Base-by-base conservation (phyloP, 2,888 invertebrate genomes). In the Lissocephala sabroskyi region DNA sequence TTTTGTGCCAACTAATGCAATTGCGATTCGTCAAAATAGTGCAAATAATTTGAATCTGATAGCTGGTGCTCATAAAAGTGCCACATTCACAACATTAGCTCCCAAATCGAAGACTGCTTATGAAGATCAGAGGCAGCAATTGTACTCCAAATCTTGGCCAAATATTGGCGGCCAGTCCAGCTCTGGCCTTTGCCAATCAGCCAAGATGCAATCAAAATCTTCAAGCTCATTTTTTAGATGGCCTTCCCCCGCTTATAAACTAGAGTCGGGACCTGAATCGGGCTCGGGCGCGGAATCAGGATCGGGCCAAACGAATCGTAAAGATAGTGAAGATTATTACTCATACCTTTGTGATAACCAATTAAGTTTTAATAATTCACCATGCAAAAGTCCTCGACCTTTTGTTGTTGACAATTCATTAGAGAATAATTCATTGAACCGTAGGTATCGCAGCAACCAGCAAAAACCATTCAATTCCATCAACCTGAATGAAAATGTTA, bases 341-440 rank as follows among this genome's bases (percentile, higher is more conserved):
- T 81, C 80, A 53, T 73, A 70, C 40, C 71, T 80, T 59, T 81
- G 81, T 77, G 81, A 82, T 71, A 80, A 78, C 50, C 78, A 80
- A 59, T 59, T 81, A 55, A 81, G 79, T 64, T 79, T 73, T 52
- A 79, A 80, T 47, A 75, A 78, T 48, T 80, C 81, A 45, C 78
- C 80, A 26, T 73, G 71, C 52, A 80, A 80, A 64, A 79, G 78
- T 66, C 68, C 76, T 45, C 68, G 71, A 39, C 67, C 65, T 36
- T 57, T 67, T 52, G 59, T 62, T 46, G 68, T 60, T 49, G 23
- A 23, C 23, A 40, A 35, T 44, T 47, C 30, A 26, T 41, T 48
- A 48, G 41, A 32, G 9, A 40, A n/a, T 18, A 51, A 43, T 41
- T 16, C 16, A 35, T 53, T 33, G n/a, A n/a, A n/a, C n/a, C n/a